A percentile compares a stretch with the other conserved stretches of the same genome.
These are phyloP conservation scores for Grapholita molesta DNA, from an alignment of 1,140 invertebrate species.

Conservation along the genomic window DNA sequence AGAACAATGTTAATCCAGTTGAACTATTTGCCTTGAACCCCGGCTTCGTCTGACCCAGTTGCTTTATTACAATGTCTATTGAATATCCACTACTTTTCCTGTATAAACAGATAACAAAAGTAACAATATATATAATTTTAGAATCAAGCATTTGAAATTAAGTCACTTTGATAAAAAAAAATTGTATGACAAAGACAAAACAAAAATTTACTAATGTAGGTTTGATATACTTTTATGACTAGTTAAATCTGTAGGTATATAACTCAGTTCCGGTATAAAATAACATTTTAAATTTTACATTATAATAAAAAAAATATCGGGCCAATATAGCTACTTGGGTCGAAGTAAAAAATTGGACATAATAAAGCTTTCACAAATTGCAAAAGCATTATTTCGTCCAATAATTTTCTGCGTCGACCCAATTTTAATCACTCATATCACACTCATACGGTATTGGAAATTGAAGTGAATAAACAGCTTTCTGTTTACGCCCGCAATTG, in stretches of 20 bases:
- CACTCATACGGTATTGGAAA: background rate
- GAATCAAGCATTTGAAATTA: too few relatives aligned
- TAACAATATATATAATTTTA: too few relatives aligned
- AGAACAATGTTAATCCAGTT: background rate
- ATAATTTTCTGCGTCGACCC: background rate
- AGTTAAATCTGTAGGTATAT: too few relatives aligned
- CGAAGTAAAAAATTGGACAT: too few relatives aligned
- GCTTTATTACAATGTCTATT: background rate
- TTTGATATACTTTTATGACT: too few relatives aligned
- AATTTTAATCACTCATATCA: background rate
- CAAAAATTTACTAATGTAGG: too few relatives aligned
- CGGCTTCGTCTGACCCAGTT: constrained; percentile 1
- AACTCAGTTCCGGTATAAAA: too few relatives aligned
- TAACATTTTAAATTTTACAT: too few relatives aligned
- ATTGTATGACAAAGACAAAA: too few relatives aligned
- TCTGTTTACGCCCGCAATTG: background rate
- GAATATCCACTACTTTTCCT: background rate
- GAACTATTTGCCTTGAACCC: constrained; percentile 4
- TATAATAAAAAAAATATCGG: too few relatives aligned
- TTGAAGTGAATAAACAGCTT: background rate
- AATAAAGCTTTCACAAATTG: background rate
- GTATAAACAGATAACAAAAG: background rate
- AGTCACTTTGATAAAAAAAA: too few relatives aligned
- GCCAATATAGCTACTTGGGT: too few relatives aligned
- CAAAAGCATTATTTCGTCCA: background rate